These are phyloP conservation scores for Cephonodes hylas DNA, from an alignment of 2,888 invertebrate genomes.

Conservation along the genomic window DNA sequence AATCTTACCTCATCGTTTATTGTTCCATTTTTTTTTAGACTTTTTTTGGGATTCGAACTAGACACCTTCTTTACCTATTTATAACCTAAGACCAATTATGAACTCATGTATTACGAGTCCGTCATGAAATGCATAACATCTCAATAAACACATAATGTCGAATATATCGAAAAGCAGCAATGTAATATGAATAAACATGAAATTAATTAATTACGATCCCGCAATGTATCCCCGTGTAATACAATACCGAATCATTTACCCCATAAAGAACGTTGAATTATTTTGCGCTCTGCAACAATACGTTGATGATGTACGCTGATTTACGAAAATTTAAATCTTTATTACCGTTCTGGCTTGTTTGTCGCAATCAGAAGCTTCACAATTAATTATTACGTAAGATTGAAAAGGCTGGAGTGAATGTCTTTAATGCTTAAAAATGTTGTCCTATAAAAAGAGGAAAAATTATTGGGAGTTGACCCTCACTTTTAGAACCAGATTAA, in stretches of 20 bases:
- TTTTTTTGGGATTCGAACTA: too few species aligned
- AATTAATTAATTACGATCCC: conserved; percentile 31
- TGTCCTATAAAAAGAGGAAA: too few species aligned
- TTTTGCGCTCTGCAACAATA: conserved; percentile 13
- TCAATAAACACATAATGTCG: conserved; percentile 24
- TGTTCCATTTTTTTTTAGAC: too few species aligned
- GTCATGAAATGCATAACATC: conserved; percentile 21
- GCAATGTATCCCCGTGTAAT: conserved; percentile 26
- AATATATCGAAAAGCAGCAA: conserved; percentile 29
- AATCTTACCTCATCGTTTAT: too few species aligned
- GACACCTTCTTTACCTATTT: too few species aligned
- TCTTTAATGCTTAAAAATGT: too few species aligned
- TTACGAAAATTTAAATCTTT: not conserved
- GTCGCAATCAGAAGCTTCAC: not conserved
- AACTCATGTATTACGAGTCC: conserved; percentile 18
- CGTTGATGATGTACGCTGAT: conserved; percentile 1
- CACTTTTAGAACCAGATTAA: too few species aligned
- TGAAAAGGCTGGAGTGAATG: too few species aligned
- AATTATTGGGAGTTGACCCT: too few species aligned
- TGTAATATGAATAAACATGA: conserved; percentile 33
- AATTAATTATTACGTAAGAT: not conserved
- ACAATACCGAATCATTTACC: conserved; percentile 21
- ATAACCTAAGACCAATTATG: too few species aligned
- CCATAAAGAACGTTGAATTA: conserved; percentile 15
- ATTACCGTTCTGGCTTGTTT: not conserved